Evolutionary conservation across 2,888 invertebrate species (phyloP), one percentile per base, ranked within the genome.

Genomic region (Embidobia sp.): DNA sequence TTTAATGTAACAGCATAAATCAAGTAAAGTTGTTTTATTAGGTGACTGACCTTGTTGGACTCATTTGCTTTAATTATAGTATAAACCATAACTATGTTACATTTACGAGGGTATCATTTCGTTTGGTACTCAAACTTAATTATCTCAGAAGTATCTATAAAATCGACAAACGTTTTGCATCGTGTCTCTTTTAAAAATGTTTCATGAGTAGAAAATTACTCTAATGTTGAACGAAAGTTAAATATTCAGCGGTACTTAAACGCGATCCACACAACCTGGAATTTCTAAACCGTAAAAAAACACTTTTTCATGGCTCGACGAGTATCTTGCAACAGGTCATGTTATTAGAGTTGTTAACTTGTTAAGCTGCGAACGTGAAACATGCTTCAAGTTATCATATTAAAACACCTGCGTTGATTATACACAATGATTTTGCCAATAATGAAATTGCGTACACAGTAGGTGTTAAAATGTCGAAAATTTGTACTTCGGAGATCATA

Each of bases 11-110:
- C 66, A 29, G 63, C 67, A 33, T 66, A 77, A 77, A 73, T 77
- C 77, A 73, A 63, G 67, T 46, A 66, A 73, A 73, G 67, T 73
- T 73, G 77, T 73, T 77, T 77, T 77, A 74, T 77, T 77, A 49
- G 73, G 59, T 59, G 77, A 77, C 73, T 74, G 77, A 69, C 77
- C 77, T 77, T 77, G 77, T 59, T 74, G 22, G 69, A 53, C 49
- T 69, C 69, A 77, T 77, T 73, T 74, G 69, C 73, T 69, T 77
- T 77, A 77, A 74, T 78, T 78, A 64, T 70, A 64, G 64, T 74
- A 73, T 78, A 69, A 74, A 69, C 77, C 66, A 72, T 73, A 77
- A 73, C 64, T 66, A 59, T 73, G 73, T 73, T 73, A 73, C 77
- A 73, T 73, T 77, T 73, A 73, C 67, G 73, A 67, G 63, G 63